Evolutionary conservation across 2,113 vertebrate genomes (phyloP).

Genomic region (Python bivittatus): DNA sequence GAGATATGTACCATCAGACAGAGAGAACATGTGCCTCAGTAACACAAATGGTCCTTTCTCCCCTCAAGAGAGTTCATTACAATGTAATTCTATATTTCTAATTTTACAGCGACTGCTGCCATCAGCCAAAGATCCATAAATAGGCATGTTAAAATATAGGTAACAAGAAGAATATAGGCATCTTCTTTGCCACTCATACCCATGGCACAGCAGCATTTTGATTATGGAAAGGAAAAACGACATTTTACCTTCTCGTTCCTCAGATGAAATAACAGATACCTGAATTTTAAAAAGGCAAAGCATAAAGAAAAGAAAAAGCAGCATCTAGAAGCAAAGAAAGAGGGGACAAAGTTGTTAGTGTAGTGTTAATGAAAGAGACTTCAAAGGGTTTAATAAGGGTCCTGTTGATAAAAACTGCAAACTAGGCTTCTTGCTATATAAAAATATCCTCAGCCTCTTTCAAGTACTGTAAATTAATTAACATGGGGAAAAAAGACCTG

Average conservation of each 20-base stretch:
- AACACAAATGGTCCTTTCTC: background rate
- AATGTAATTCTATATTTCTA: background rate
- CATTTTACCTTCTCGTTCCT: conserved; percentile 73
- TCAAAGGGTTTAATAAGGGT: conserved; percentile 24
- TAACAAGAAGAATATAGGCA: background rate
- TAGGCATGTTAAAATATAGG: background rate
- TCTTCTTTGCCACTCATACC: background rate
- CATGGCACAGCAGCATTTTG: background rate
- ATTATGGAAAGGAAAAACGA: conserved; percentile 2
- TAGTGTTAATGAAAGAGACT: conserved; percentile 12
- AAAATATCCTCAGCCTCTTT: background rate
- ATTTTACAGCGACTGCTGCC: background rate
- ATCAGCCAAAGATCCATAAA: background rate
- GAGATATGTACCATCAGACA: background rate
- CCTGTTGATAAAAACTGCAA: conserved; percentile 38
- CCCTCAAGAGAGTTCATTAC: background rate
- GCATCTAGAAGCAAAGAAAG: conserved; percentile 75
- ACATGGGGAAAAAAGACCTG: background rate
- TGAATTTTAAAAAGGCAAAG: conserved; percentile 73
- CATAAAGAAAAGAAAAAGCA: conserved; percentile 72
- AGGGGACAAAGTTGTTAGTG: conserved; percentile 65
- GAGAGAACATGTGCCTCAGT: background rate
- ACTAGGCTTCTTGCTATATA: conserved; percentile 9
- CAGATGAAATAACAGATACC: conserved; percentile 68
- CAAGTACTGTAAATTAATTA: conserved; percentile 19